Evolutionary conservation across 2,888 invertebrate genomes (phyloP).

Genomic region (Blastobasis lacticolella): DNA sequence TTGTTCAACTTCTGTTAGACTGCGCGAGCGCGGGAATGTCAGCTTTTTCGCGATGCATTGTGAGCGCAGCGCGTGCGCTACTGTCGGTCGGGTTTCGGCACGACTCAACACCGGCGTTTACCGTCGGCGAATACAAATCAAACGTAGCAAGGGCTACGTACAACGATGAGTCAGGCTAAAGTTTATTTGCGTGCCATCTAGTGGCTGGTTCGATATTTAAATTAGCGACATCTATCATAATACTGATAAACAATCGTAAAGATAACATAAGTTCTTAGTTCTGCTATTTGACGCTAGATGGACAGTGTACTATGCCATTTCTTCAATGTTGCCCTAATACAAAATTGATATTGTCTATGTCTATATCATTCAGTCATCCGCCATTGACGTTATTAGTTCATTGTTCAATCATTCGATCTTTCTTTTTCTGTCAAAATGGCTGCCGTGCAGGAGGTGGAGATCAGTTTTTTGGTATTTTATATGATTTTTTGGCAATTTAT

Average conservation of each 20-base stretch:
- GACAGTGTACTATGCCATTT: conserved; percentile 1
- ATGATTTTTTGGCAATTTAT: conserved; percentile 20
- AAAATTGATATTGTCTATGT: neutral
- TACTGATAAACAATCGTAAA: too few species aligned
- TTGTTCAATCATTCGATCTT: conserved; percentile 20
- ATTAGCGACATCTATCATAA: too few species aligned
- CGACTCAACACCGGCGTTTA: conserved; percentile 49
- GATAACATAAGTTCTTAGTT: neutral
- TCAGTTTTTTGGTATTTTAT: conserved; percentile 23
- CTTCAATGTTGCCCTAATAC: conserved; percentile 2
- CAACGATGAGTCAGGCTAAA: conserved; percentile 16
- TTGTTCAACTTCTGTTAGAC: conserved; percentile 32
- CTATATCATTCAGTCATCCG: conserved; percentile 2
- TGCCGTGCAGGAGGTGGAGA: conserved; percentile 65
- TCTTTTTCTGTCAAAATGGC: conserved; percentile 72
- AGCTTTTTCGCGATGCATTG: conserved; percentile 55
- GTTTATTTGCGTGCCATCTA: conserved; percentile 19
- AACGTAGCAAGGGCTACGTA: conserved; percentile 1
- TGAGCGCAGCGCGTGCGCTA: conserved; percentile 38
- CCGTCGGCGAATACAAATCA: conserved; percentile 63
- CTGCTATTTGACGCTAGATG: conserved; percentile 25
- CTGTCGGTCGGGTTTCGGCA: conserved; percentile 35
- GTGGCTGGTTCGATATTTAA: neutral
- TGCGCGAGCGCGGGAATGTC: conserved; percentile 50
- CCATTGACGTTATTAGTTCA: neutral